phyloP scores from a whole-genome alignment of 2,888 invertebrate genomes.

The Chloromyia formosa region DNA sequence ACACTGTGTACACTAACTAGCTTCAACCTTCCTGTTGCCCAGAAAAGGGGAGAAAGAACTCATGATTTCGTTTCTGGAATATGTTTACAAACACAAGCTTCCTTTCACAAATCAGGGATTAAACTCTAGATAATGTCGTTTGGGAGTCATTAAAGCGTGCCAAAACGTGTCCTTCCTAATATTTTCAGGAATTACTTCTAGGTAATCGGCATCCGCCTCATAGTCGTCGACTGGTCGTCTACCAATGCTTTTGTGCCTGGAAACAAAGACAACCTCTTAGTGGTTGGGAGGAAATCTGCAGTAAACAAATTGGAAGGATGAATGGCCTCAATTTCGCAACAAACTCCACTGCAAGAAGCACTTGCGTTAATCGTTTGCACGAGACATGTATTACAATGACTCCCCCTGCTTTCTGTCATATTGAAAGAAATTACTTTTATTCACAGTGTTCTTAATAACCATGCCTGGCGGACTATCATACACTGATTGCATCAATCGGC shows the following conservation, averaged over 20 bases:
- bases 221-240: background rate
- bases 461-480: too few relatives aligned
- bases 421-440: constrained; percentile 3
- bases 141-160: constrained; percentile 47
- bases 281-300: background rate
- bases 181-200: constrained; percentile 44
- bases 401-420: background rate
- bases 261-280: background rate
- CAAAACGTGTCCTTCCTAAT: constrained; percentile 44
- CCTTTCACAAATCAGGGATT: constrained; percentile 48
- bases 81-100: constrained; percentile 10
- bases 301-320: background rate
- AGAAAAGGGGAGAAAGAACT: background rate
- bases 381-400: background rate
- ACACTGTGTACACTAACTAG: background rate
- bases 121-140: constrained; percentile 48
- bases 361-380: background rate
- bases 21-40: background rate
- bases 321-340: constrained; percentile 3
- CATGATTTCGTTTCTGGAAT: constrained; percentile 2
- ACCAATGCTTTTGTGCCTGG: background rate
- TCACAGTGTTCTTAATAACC: background rate
- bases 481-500: too few relatives aligned
- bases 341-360: background rate
- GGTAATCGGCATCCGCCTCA: constrained; percentile 42